Evolutionary conservation across 2,888 invertebrate genomes (phyloP).

Genomic region (Linnaemya vulpina): DNA sequence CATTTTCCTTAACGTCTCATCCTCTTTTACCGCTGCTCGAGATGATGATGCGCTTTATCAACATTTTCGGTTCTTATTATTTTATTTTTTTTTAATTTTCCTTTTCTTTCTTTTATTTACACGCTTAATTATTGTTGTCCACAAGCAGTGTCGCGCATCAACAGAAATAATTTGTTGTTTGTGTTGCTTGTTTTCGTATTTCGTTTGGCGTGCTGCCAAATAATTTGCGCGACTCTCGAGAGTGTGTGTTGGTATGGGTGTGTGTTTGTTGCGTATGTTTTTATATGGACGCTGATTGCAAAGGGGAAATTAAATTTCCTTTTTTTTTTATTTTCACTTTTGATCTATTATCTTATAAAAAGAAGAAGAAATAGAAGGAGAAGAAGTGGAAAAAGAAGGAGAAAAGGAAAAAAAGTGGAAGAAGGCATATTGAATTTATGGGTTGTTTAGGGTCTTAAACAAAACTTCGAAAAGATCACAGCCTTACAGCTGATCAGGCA

Average conservation of each 20-base stretch:
- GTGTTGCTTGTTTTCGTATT: conserved; percentile 42
- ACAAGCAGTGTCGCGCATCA: conserved; percentile 71
- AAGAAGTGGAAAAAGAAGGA: not conserved
- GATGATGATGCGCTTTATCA: conserved; percentile 50
- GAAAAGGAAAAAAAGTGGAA: not conserved
- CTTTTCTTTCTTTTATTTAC: conserved; percentile 75
- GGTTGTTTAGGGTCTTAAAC: not conserved
- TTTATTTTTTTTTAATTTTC: too few relatives aligned
- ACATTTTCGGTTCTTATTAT: not conserved
- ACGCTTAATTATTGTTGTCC: conserved; percentile 81
- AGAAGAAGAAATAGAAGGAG: not conserved
- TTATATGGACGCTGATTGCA: not conserved
- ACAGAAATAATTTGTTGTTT: conserved; percentile 62
- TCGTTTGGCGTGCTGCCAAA: conserved; percentile 64
- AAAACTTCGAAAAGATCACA: not conserved
- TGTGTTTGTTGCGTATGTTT: not conserved
- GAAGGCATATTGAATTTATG: not conserved
- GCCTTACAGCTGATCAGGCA: too few relatives aligned
- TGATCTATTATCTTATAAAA: not conserved
- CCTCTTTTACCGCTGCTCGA: not conserved
- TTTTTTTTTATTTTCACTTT: conserved; percentile 9
- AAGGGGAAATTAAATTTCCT: not conserved
- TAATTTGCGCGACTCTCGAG: conserved; percentile 50
- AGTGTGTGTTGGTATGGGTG: conserved; percentile 7
- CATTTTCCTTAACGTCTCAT: not conserved